These are phyloP conservation scores for Serripes groenlandicus DNA, from an alignment of 2,888 invertebrate genomes.

Conservation along the genomic window DNA sequence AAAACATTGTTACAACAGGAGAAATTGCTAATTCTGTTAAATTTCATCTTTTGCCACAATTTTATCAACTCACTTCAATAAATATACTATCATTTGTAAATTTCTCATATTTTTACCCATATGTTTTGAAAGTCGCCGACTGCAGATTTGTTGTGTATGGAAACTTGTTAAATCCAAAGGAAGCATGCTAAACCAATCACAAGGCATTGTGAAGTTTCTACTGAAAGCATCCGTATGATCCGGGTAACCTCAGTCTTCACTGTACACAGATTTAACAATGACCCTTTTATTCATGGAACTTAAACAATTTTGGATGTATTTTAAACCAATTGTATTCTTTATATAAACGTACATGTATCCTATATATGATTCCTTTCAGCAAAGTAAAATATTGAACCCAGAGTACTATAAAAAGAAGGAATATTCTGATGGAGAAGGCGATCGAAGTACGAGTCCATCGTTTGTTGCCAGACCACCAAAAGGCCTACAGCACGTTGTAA, in stretches of 20 bases:
- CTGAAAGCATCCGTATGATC: no score
- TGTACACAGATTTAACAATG: no score
- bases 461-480: constrained; percentile 58
- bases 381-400: constrained; percentile 55
- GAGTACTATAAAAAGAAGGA: constrained; percentile 60
- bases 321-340: no score
- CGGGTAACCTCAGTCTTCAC: no score
- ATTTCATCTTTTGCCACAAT: background rate
- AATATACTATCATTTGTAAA: background rate
- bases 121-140: background rate
- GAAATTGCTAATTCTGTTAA: background rate
- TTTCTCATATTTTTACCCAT: no score
- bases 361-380: constrained; percentile 26
- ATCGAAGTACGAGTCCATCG: constrained; percentile 29
- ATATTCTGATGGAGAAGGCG: constrained; percentile 1
- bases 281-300: no score
- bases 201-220: no score
- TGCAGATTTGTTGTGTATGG: background rate
- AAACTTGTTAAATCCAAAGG: no score
- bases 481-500: constrained; percentile 60
- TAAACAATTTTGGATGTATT: no score
- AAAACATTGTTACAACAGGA: background rate
- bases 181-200: no score
- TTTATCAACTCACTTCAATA: background rate
- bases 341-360: background rate